Conservation (phyloP, 1,140 invertebrate species). For the Artemia franciscana region DNA sequence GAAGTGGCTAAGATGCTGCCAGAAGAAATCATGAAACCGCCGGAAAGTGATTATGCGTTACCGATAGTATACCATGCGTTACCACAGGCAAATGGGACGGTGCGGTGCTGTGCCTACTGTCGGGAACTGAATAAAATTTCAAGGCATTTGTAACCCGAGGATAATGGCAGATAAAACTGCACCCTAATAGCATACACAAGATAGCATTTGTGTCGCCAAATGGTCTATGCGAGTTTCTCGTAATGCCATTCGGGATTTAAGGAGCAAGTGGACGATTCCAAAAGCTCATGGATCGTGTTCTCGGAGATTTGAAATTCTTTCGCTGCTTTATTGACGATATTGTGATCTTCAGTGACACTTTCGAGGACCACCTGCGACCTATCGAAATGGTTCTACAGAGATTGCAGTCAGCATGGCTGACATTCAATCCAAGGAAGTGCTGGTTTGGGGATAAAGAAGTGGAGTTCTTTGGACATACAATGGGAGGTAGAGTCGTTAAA, state of each 20-base stretch:
- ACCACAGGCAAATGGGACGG: slow-evolving; percentile 13
- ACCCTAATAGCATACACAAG: not conserved
- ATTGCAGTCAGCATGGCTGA: slow-evolving; percentile 11
- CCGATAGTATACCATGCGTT: slow-evolving; percentile 8
- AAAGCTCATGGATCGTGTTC: not conserved
- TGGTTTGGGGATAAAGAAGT: slow-evolving; percentile 17
- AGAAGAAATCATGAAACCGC: slow-evolving; percentile 1
- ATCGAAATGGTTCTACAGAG: slow-evolving; percentile 8
- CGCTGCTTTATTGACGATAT: slow-evolving; percentile 5
- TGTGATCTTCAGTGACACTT: slow-evolving; percentile 4
- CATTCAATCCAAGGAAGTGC: slow-evolving; percentile 18
- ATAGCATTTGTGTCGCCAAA: not conserved
- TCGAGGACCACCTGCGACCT: slow-evolving; percentile 10
- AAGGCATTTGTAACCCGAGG: slow-evolving; percentile 13
- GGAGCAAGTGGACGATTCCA: not conserved
- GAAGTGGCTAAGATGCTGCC: slow-evolving; percentile 5
- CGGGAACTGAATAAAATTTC: slow-evolving; percentile 23
- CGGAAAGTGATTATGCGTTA: slow-evolving; percentile 1
- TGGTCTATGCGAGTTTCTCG: not conserved
- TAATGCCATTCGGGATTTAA: not conserved
- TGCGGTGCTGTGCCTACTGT: slow-evolving; percentile 23
- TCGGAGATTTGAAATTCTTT: not conserved
- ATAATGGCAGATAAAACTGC: not conserved
- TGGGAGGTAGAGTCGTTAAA: slow-evolving; percentile 16
- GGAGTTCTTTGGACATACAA: slow-evolving; percentile 19